phyloP scores from a whole-genome alignment of 2,888 invertebrate genomes.

The Phasia obesa region DNA sequence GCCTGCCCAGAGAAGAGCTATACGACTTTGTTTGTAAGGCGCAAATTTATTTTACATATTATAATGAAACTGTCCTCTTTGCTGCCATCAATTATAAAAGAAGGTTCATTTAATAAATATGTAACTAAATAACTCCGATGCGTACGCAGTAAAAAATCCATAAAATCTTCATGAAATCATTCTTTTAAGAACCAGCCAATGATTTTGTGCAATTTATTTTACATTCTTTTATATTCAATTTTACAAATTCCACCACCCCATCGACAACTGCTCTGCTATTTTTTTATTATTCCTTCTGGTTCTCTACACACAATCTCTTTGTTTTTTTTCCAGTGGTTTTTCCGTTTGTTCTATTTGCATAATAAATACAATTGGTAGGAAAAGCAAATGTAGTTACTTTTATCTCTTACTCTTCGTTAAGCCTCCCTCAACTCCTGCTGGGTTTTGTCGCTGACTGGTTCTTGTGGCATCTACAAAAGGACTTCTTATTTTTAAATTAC shows the following conservation, averaged over 20 bases:
- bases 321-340: conserved; percentile 5
- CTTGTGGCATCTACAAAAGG: conserved; percentile 55
- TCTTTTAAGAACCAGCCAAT: conserved; percentile 25
- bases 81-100: too few relatives aligned
- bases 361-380: conserved; percentile 63
- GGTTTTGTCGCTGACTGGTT: conserved; percentile 1
- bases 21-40: too few relatives aligned
- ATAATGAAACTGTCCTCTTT: too few relatives aligned
- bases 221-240: conserved; percentile 59
- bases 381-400: conserved; percentile 55
- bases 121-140: too few relatives aligned
- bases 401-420: conserved; percentile 40
- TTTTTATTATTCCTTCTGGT: conserved; percentile 47
- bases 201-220: conserved; percentile 52
- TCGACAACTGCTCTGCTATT: background rate
- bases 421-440: conserved; percentile 39
- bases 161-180: too few relatives aligned
- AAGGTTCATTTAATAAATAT: too few relatives aligned
- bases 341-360: conserved; percentile 54
- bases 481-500: conserved; percentile 68
- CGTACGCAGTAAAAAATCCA: too few relatives aligned
- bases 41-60: too few relatives aligned
- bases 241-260: conserved; percentile 33
- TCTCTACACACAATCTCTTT: conserved; percentile 53
- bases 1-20: too few relatives aligned